Evolutionary conservation across 2,797 vertebrate species (phyloP), one percentile per base, ranked within the genome.

Genomic region (Melanotaenia pygmaea): DNA sequence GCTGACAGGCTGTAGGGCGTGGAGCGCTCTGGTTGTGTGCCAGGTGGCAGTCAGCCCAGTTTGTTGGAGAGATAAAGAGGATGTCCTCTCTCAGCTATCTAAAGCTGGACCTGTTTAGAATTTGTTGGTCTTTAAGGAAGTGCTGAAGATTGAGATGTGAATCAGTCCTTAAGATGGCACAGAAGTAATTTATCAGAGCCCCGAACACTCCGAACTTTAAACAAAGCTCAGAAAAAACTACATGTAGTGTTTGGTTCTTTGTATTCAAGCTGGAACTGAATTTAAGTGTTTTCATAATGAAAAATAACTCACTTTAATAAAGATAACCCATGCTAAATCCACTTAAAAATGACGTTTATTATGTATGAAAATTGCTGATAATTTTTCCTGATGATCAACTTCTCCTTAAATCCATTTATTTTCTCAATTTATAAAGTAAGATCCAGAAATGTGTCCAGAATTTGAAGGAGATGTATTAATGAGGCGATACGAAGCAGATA

Each of bases 11-110:
- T 37, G 71, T 3, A 57, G 57, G 81, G 63, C 60, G 78, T 67
- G 64, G 69, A 77, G 50, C 70, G 43, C 40, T 75, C 43, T 77
- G 70, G 76, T 64, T 70, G 30, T 47, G 4, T 56, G 85, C 87
- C 87, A 84, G 47, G 60, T 90, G 86, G 89, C 76, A 3, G 26
- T 12, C 8, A 16, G 82, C 90, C 85, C 61, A 47, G 76, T 77
- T 78, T 69, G 73, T 71, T 65, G 72, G 64, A 62, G 72, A 89
- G 88, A 86, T 87, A 87, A 89, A 80, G 67, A 80, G 79, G 66
- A 76, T 67, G 77, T 86, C 79, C 70, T 68, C 40, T 16, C 67
- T 64, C 26, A 1, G 70, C 64, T 75, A 34, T 57, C 50, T 51
- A 54, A 43, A 59, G 65, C 57, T 4, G 1, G 61, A 35, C 62